A percentile compares a stretch with the other conserved stretches of the same genome.
Conservation (phyloP, 2,888 invertebrate species). For the Opisthograptis luteolata region DNA sequence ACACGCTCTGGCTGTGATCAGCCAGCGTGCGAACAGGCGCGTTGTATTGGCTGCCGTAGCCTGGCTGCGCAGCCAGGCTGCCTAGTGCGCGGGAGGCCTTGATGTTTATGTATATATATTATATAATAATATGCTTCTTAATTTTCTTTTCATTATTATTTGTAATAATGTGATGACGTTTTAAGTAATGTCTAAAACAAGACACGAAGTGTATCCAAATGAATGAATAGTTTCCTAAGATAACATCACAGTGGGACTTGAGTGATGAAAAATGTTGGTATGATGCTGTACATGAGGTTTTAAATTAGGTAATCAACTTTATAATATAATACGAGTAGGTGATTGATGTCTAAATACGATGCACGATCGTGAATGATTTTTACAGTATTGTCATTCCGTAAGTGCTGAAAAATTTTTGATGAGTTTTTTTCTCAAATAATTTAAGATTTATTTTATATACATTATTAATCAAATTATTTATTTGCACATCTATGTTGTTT, state of each 20-base stretch:
- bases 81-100: too few relatives aligned
- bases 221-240: background rate
- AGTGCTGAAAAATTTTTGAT: constrained; percentile 7
- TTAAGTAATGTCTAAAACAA: background rate
- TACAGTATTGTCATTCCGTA: constrained; percentile 22
- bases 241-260: background rate
- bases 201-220: background rate
- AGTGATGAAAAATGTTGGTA: background rate
- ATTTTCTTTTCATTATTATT: too few relatives aligned
- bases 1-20: too few relatives aligned
- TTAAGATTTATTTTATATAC: background rate
- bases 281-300: constrained; percentile 43
- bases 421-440: constrained; percentile 2
- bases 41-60: too few relatives aligned
- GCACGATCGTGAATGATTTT: constrained; percentile 39
- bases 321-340: too few relatives aligned
- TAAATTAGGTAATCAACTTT: constrained; percentile 39
- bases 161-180: background rate
- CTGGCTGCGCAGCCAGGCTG: too few relatives aligned
- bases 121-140: too few relatives aligned
- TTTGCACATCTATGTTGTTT: too few relatives aligned
- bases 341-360: constrained; percentile 47
- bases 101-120: too few relatives aligned
- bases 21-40: too few relatives aligned
- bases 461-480: too few relatives aligned